These are phyloP conservation scores for Uropsilus gracilis DNA, from an alignment of 2,113 vertebrate species.

Conservation along the genomic window DNA sequence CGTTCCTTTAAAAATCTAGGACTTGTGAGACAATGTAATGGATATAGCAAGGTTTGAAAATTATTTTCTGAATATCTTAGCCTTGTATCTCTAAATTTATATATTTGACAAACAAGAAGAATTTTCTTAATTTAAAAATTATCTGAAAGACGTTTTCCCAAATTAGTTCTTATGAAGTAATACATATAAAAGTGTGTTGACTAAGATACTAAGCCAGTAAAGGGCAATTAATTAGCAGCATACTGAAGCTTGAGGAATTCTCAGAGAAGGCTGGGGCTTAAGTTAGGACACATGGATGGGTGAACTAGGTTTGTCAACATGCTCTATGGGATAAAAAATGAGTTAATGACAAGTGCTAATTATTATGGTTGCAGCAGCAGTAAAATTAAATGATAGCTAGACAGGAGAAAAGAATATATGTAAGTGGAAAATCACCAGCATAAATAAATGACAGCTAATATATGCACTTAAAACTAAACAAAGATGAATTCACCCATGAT, in stretches of 20 bases:
- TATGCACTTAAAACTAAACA: background rate
- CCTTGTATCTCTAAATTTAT: slow-evolving; percentile 47
- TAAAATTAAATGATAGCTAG: slow-evolving; percentile 33
- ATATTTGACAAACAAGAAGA: background rate
- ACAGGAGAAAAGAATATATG: background rate
- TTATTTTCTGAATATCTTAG: slow-evolving; percentile 1
- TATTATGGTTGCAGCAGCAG: background rate
- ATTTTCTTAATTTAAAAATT: background rate
- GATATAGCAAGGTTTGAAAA: slow-evolving; percentile 44
- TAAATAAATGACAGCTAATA: background rate
- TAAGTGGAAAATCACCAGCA: background rate
- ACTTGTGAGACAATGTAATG: background rate
- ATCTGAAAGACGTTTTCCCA: slow-evolving; percentile 3
- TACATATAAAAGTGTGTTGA: background rate
- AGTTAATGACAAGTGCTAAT: background rate
- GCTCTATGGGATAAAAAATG: background rate
- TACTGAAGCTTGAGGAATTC: background rate
- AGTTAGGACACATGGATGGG: background rate
- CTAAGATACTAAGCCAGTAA: background rate
- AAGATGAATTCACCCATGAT: background rate
- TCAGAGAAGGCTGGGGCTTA: background rate
- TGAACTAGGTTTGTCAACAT: background rate
- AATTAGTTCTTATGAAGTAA: slow-evolving; percentile 24
- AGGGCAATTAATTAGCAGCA: background rate
- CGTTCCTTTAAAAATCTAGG: slow-evolving; percentile 34